Percentiles rank a stretch among this genome's conserved stretches.
phyloP scores from a whole-genome alignment of 2,113 vertebrate genomes.

The Noctilio leporinus region DNA sequence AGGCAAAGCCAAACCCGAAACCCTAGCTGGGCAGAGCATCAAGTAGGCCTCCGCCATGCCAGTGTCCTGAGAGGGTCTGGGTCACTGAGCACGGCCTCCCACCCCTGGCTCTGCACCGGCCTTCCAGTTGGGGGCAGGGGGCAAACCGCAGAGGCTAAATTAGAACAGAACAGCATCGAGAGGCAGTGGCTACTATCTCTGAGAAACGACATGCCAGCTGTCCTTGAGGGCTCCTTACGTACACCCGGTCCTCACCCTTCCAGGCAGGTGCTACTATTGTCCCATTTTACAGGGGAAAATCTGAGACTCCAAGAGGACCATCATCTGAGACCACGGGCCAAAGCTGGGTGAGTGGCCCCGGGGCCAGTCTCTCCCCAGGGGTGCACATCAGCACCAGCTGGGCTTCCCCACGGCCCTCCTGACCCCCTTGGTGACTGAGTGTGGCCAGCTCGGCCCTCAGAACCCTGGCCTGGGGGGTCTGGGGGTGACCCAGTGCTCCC shows the following conservation, averaged over 20 bases:
- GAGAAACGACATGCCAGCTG: rapidly evolving
- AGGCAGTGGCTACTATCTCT: rapidly evolving
- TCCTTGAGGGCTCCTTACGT: rapidly evolving
- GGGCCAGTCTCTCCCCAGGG: background rate
- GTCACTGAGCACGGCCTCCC: background rate
- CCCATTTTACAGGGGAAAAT: background rate
- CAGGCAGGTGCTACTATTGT: rapidly evolving
- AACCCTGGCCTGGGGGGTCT: background rate
- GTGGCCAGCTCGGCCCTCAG: background rate
- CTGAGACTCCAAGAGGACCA: background rate
- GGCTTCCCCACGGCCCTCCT: background rate
- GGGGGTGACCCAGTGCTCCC: background rate
- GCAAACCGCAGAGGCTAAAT: background rate
- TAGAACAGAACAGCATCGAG: rapidly evolving
- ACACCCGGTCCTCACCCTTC: background rate
- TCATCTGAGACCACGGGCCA: background rate
- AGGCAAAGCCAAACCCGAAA: background rate
- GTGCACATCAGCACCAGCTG: background rate
- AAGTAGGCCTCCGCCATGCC: background rate
- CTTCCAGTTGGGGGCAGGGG: too few species aligned
- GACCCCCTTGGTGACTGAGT: background rate
- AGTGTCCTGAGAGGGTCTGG: background rate
- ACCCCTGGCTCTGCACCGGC: rapidly evolving
- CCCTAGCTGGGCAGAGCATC: background rate
- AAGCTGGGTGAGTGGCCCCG: background rate